Conservation (phyloP, 2,113 vertebrate species). For the Serinus canaria region DNA sequence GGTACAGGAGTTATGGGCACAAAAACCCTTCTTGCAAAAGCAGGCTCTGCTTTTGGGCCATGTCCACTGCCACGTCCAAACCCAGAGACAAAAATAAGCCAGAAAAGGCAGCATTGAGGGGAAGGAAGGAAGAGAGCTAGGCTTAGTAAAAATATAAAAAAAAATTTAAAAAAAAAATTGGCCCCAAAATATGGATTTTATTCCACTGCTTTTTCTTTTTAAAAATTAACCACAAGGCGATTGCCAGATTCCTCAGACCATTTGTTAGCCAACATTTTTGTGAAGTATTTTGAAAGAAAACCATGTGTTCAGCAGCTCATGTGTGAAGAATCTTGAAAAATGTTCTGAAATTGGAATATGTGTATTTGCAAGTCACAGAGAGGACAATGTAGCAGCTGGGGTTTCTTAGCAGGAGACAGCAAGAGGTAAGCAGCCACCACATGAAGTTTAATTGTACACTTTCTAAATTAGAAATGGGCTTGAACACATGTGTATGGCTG, state of each 20-base stretch:
- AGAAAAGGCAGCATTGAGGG: neutral
- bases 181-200: neutral
- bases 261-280: constrained; percentile 51
- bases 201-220: constrained; percentile 25
- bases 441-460: neutral
- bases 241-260: neutral
- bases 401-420: neutral
- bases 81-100: neutral
- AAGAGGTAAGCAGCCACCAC: neutral
- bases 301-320: constrained; percentile 42
- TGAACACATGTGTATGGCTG: neutral
- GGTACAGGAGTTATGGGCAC: rapidly evolving
- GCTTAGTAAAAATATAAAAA: neutral
- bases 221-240: neutral
- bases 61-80: neutral
- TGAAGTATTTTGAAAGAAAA: constrained; percentile 53
- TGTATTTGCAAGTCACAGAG: neutral
- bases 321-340: constrained; percentile 44
- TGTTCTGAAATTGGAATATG: neutral
- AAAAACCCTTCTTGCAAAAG: neutral
- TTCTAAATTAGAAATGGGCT: neutral
- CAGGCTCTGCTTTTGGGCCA: neutral
- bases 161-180: neutral
- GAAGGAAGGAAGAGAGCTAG: neutral
- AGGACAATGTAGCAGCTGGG: neutral